These are phyloP conservation scores for Euleptes europaea DNA, from an alignment of 2,113 vertebrate genomes.

Conservation along the genomic window DNA sequence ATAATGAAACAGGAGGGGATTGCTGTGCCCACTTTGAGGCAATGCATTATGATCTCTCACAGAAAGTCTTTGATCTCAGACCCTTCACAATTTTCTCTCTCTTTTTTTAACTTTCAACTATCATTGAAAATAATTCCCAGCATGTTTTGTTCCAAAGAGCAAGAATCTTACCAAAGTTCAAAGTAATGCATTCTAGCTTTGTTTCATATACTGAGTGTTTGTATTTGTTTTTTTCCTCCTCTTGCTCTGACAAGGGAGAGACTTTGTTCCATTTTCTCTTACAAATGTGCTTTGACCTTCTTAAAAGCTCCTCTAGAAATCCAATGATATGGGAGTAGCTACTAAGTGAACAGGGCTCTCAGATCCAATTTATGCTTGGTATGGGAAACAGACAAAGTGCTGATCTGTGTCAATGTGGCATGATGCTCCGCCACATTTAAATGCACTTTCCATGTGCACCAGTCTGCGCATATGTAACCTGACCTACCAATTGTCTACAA, in stretches of 20 bases:
- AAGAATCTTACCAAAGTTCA: background rate
- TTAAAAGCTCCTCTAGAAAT: background rate
- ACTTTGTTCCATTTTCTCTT: background rate
- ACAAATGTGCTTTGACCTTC: background rate
- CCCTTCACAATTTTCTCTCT: background rate
- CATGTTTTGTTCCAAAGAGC: background rate
- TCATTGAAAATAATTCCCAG: background rate
- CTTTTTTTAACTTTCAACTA: constrained; percentile 4
- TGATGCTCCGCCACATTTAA: background rate
- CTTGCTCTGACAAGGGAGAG: background rate
- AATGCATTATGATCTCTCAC: background rate
- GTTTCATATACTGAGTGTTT: background rate
- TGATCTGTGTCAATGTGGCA: background rate
- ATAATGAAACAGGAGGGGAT: background rate
- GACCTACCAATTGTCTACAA: background rate
- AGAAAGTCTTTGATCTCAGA: background rate
- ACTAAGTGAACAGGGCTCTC: background rate
- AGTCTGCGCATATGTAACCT: background rate
- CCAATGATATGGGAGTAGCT: background rate
- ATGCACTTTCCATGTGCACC: background rate
- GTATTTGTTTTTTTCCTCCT: constrained; percentile 3
- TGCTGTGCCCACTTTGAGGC: background rate
- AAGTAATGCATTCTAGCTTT: background rate
- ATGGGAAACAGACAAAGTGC: background rate
- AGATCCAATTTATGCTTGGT: background rate